Conservation (phyloP, 2,888 invertebrate species). For the Melolontha melolontha region DNA sequence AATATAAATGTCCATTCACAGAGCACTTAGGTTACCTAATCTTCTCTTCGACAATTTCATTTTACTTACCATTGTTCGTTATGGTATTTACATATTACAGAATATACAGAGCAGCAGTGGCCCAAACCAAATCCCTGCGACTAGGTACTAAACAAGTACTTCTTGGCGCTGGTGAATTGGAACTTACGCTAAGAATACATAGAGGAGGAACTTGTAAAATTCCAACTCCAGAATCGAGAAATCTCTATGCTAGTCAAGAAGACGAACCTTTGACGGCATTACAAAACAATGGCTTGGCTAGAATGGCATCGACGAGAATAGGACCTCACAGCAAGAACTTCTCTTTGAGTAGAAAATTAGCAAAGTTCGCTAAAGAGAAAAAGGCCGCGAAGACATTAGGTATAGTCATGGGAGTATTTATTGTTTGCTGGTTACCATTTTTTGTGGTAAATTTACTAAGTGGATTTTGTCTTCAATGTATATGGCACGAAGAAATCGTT, state of each 20-base stretch:
- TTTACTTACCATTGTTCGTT: constrained; percentile 95
- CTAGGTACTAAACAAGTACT: constrained; percentile 92
- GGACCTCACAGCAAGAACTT: constrained; percentile 81
- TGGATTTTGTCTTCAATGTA: constrained; percentile 89
- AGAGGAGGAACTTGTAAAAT: constrained; percentile 85
- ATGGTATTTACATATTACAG: constrained; percentile 99
- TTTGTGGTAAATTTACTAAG: constrained; percentile 94
- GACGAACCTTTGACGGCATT: constrained; percentile 82
- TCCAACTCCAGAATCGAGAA: constrained; percentile 56
- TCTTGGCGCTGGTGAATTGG: constrained; percentile 86
- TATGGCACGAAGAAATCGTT: constrained; percentile 88
- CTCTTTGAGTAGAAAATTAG: constrained; percentile 90
- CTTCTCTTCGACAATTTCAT: constrained; percentile 97
- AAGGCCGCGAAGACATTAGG: constrained; percentile 98
- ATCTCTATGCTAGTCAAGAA: constrained; percentile 72
- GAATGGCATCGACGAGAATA: constrained; percentile 76
- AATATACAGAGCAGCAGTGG: constrained; percentile 93
- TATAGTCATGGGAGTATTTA: constrained; percentile 97
- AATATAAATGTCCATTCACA: constrained; percentile 93
- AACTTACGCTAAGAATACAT: constrained; percentile 92
- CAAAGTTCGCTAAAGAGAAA: constrained; percentile 96
- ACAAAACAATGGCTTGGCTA: constrained; percentile 82
- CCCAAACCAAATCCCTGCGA: constrained; percentile 90
- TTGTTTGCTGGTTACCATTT: constrained; percentile 97
- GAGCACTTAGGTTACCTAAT: constrained; percentile 96